Evolutionary conservation across 2,797 vertebrate species (phyloP), one percentile per base, ranked within the genome.

Genomic region (Peromyscus melanophrys): DNA sequence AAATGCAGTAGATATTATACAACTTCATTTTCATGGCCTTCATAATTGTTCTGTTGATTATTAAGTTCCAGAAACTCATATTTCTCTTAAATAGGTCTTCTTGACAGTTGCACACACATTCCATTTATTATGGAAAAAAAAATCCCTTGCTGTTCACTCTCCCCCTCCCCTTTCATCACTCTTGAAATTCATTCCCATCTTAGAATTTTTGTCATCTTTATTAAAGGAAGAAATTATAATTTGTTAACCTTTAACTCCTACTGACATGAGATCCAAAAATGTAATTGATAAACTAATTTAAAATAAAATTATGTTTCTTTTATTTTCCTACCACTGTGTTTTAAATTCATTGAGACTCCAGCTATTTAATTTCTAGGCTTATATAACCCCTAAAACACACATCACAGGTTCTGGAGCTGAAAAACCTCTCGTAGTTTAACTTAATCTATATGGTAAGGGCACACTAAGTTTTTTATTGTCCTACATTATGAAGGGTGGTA

Each of bases 361-460:
- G 2, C 31, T 85, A 6, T 84, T 57, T 57, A 11, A 37, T 65
- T 92, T 73, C 31, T 80, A 37, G n/a, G 88, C 29, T 9, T n/a
- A 52, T 31, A 29, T 4, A 63, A 84, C 1, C 3, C 21, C 19
- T 9, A 7, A 9, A 71, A 63, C 3, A 73, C 6, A 63, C 9
- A 19, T 17, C 19, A 31, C 12, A 12, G 21, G 6, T 19, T 90
- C 6, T n/a, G 3, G 14, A 29, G 2, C 37, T 29, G 31, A 82
- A 31, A 55, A 31, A 4, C 1, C 14, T 67, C 46, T 7, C 0
- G 7, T 17, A 57, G 25, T 11, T 78, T 82, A 3, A 17, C 37
- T 75, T 29, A 4, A 29, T 2, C 1, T 69, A 10, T 21, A 14
- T 11, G 19, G 16, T 7, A 57, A 77, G 0, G 7, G 4, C 4